Evolutionary conservation across 2,113 vertebrate species (phyloP), one percentile per base, ranked within the genome.

Genomic region (Zapus hudsonius): DNA sequence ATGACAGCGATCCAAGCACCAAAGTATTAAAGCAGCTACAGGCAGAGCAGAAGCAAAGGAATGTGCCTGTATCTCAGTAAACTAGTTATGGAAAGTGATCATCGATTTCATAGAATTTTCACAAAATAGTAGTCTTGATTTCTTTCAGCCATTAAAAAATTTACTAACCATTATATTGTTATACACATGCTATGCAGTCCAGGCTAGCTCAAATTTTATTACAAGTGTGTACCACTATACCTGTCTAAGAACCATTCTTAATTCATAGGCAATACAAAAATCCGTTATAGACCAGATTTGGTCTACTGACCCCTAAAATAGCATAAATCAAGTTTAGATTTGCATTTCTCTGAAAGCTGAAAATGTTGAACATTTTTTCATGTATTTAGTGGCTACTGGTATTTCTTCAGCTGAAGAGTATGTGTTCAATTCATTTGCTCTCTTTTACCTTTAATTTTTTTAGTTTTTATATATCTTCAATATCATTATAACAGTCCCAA

Each of bases 51-150:
- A 72, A 81, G 76, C 2, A 81, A 61, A 66, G 6, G 42, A 64
- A 36, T 47, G 13, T 66, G 52, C 15, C 40, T 74, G 33, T n/a
- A 5, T 84, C 72, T 55, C 67, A 93, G 63, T 67, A 64, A 93
- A 72, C 52, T 85, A 84, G 63, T 93, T 80, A 76, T 27, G 22
- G 29, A 90, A 20, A 87, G 2, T 61, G 38, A 85, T 63, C 55
- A 33, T 8, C 66, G 27, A 79, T 87, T 93, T 87, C 42, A 52
- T 31, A 29, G 6, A 38, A 92, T 80, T 87, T 93, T 64, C 81
- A n/a, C 5, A 38, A 64, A 93, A 66, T 79, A 75, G 1, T 93
- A 6, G 31, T 42, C 63, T 84, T n/a, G 27, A 23, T 69, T 47
- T 84, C 69, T 84, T 67, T 63, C 36, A 80, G 40, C 1, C 52